Conservation (phyloP, 1,140 invertebrate genomes). For the Oncopodura yosiiana region DNA sequence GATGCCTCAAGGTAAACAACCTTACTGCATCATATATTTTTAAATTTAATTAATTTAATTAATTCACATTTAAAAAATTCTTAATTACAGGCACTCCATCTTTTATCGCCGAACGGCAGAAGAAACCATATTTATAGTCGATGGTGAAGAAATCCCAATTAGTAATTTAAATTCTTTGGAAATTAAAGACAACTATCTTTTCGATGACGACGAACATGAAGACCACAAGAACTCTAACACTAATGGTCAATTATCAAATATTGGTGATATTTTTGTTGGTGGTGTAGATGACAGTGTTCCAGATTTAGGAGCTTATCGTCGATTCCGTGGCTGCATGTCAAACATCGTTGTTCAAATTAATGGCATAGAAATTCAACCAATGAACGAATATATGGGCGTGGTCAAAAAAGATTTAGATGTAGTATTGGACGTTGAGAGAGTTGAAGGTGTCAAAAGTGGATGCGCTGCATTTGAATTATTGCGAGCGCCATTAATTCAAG, state of each 20-base stretch:
- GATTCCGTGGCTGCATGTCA: constrained; percentile 77
- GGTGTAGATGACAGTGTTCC: constrained; percentile 65
- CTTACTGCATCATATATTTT: too few relatives aligned
- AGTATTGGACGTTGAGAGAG: constrained; percentile 62
- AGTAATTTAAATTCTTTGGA: neutral
- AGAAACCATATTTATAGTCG: constrained; percentile 55
- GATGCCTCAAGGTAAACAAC: constrained; percentile 68
- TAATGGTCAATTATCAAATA: neutral
- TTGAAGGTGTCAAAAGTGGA: constrained; percentile 68
- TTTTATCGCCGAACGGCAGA: constrained; percentile 66
- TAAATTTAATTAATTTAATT: too few relatives aligned
- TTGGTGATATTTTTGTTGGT: constrained; percentile 65
- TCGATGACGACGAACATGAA: neutral
- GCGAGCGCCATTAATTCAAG: neutral
- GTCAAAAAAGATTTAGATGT: constrained; percentile 67
- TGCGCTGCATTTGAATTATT: constrained; percentile 60
- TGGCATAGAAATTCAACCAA: constrained; percentile 64
- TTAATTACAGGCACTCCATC: constrained; percentile 77
- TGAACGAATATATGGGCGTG: constrained; percentile 80
- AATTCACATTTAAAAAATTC: too few relatives aligned
- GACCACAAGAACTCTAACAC: neutral
- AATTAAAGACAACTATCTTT: too few relatives aligned
- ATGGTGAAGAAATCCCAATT: constrained; percentile 60
- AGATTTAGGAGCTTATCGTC: constrained; percentile 65
- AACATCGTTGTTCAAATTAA: constrained; percentile 75